Conservation (phyloP, 2,888 invertebrate species). For the Zaprionus lineosus region DNA sequence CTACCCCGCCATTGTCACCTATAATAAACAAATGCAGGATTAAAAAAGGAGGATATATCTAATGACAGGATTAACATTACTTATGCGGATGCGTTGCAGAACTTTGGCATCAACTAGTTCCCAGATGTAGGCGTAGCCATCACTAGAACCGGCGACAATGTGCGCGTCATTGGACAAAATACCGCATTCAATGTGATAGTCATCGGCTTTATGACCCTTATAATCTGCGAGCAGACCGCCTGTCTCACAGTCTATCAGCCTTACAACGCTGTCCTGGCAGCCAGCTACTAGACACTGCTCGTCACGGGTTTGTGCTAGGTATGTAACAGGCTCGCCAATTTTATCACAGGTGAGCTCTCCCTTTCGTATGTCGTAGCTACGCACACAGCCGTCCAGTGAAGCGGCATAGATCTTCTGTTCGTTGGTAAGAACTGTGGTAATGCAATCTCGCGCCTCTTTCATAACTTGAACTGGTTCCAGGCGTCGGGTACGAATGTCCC, state of each 20-base stretch:
- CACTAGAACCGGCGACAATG: conserved; percentile 94
- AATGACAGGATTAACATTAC: conserved; percentile 37
- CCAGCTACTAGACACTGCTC: conserved; percentile 95
- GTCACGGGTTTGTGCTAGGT: conserved; percentile 93
- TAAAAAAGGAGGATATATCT: too few species aligned
- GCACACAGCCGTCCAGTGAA: conserved; percentile 93
- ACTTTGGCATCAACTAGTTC: conserved; percentile 91
- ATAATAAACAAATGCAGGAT: not conserved
- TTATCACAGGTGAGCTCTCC: conserved; percentile 93
- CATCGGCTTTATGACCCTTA: conserved; percentile 91
- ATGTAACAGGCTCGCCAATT: conserved; percentile 90
- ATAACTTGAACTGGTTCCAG: conserved; percentile 91
- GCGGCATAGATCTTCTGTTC: conserved; percentile 95
- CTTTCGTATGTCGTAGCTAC: conserved; percentile 95
- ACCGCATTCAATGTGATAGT: conserved; percentile 93
- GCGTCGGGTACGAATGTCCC: conserved; percentile 90
- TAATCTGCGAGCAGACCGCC: conserved; percentile 92
- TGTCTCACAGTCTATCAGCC: conserved; percentile 93
- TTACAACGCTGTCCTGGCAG: conserved; percentile 91
- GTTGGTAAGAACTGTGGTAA: conserved; percentile 90
- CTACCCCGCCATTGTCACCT: conserved; percentile 85
- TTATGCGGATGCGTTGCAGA: conserved; percentile 80
- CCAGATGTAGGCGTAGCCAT: conserved; percentile 88
- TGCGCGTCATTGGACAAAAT: conserved; percentile 92
- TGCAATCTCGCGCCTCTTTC: conserved; percentile 96